A percentile compares a stretch with the other conserved stretches of the same genome.
phyloP scores from a whole-genome alignment of 2,113 vertebrate species.

The Campylomormyrus numenius region DNA sequence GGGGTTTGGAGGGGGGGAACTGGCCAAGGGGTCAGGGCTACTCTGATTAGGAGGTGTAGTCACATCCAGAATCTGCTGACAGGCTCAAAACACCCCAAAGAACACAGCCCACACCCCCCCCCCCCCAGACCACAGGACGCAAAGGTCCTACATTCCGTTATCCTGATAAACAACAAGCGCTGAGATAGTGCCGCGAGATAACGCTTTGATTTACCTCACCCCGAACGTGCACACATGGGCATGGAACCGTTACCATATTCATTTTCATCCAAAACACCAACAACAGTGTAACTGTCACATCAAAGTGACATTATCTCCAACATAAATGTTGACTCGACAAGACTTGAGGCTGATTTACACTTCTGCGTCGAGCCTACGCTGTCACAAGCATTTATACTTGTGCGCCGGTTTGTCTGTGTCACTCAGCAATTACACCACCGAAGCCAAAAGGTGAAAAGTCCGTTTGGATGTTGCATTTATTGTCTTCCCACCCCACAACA shows the following conservation, averaged over 20 bases:
- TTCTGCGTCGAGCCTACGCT: not conserved
- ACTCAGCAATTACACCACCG: not conserved
- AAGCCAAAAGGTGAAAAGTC: not conserved
- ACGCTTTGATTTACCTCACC: not conserved
- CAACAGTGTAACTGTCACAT: not conserved
- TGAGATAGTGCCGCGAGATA: conserved; percentile 15
- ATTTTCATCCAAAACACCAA: not conserved
- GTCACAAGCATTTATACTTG: not conserved
- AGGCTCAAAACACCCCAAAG: not conserved
- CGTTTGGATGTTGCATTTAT: not conserved
- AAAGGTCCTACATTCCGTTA: conserved; percentile 13
- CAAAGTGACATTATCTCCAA: conserved; percentile 1
- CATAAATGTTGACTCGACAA: not conserved
- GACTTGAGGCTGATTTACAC: not conserved
- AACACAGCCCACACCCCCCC: not conserved
- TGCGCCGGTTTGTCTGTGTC: not conserved
- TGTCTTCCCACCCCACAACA: not conserved
- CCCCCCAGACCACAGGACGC: not conserved
- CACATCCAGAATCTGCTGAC: conserved; percentile 33
- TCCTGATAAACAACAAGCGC: conserved; percentile 16
- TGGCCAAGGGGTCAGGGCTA: conserved; percentile 41
- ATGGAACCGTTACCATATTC: not conserved
- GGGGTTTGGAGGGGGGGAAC: not conserved
- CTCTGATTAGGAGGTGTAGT: conserved; percentile 17
- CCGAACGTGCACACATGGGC: not conserved